Percentiles rank a stretch among this genome's conserved stretches.
These are phyloP conservation scores for Drosophila pseudoobscura DNA, from an alignment of 1,140 invertebrate genomes.

Conservation along the genomic window DNA sequence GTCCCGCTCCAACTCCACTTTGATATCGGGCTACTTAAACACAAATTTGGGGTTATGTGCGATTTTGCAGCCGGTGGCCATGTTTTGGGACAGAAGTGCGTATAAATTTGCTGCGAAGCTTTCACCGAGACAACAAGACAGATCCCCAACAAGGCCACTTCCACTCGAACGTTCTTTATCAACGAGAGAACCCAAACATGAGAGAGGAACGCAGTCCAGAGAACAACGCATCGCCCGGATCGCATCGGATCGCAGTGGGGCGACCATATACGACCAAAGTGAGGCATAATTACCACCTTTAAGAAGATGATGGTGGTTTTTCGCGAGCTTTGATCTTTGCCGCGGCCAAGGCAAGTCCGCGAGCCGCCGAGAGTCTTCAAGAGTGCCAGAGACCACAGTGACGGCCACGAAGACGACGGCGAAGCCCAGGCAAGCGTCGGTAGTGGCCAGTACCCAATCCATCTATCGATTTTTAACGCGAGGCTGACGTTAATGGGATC, in stretches of 20 bases:
- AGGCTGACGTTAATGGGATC: constrained; percentile 75
- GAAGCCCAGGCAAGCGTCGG: constrained; percentile 9
- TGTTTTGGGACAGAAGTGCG: constrained; percentile 64
- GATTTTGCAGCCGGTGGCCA: constrained; percentile 64
- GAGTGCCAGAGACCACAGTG: constrained; percentile 52
- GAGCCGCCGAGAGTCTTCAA: constrained; percentile 20
- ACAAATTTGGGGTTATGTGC: constrained; percentile 68
- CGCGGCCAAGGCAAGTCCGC: constrained; percentile 47
- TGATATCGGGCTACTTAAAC: constrained; percentile 60
- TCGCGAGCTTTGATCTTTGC: constrained; percentile 80
- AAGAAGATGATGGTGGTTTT: constrained; percentile 82
- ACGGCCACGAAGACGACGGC: constrained; percentile 8
- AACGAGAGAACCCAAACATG: constrained; percentile 16
- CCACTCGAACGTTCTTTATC: constrained; percentile 24
- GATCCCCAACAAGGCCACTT: constrained; percentile 44
- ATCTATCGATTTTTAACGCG: constrained; percentile 83
- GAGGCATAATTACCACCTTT: constrained; percentile 82
- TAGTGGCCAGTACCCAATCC: constrained; percentile 65
- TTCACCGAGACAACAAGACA: constrained; percentile 60
- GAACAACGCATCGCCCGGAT: constrained; percentile 28
- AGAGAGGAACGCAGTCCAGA: constrained; percentile 14
- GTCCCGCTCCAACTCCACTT: constrained; percentile 34
- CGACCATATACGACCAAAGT: constrained; percentile 50
- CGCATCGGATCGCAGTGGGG: constrained; percentile 8
- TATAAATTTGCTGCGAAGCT: constrained; percentile 77